These are phyloP conservation scores for Augochlorella aurata DNA, from an alignment of 2,888 invertebrate species.

Conservation along the genomic window DNA sequence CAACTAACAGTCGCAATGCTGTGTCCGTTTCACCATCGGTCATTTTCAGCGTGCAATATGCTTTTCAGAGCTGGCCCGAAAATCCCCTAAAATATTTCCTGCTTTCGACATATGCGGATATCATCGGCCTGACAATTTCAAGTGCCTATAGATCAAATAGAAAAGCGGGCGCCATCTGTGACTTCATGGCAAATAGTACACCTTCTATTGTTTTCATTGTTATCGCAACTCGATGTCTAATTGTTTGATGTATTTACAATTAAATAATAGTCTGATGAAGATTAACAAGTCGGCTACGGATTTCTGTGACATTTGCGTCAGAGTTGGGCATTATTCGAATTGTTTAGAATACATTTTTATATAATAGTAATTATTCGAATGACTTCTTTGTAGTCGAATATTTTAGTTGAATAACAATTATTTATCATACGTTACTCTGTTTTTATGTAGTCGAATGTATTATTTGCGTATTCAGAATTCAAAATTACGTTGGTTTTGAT, in stretches of 20 bases:
- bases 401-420: too few relatives aligned
- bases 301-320: not conserved
- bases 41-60: slow-evolving; percentile 39
- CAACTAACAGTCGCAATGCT: slow-evolving; percentile 22
- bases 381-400: too few relatives aligned
- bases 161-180: not conserved
- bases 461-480: too few relatives aligned
- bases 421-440: too few relatives aligned
- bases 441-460: too few relatives aligned
- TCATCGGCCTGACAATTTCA: slow-evolving; percentile 1
- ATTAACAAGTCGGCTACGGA: not conserved
- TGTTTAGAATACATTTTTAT: too few relatives aligned
- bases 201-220: not conserved
- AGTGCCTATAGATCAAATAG: slow-evolving; percentile 2
- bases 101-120: slow-evolving; percentile 11
- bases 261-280: not conserved
- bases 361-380: too few relatives aligned
- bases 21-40: slow-evolving; percentile 26
- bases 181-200: not conserved
- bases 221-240: not conserved
- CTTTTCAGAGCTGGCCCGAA: slow-evolving; percentile 27
- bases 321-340: too few relatives aligned
- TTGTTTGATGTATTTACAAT: not conserved
- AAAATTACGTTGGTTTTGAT: too few relatives aligned
- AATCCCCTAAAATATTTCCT: slow-evolving; percentile 34